Base-by-base conservation (phyloP, 1,140 invertebrate species). In the Caenorhabditis latens region DNA sequence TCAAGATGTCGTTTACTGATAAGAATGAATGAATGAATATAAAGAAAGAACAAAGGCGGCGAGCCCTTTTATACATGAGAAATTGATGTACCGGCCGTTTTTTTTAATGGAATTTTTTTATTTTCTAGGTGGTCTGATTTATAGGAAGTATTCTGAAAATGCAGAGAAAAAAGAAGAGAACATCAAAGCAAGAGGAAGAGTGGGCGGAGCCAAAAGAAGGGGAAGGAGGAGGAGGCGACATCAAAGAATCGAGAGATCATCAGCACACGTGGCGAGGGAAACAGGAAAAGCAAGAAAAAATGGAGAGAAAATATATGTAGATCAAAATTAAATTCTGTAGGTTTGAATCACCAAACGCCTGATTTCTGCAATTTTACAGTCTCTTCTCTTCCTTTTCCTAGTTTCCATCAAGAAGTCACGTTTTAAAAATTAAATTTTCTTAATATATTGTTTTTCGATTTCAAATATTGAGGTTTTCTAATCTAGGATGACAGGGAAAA, bases 221-320 rank as follows among this genome's bases (percentile, higher is more conserved):
- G n/a, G 55, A 58, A 7, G 55, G 55, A 58, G 55, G 55, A 58
- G 55, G 55, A 58, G 19, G 32, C 65, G 42, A 9, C 67, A 71
- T 71, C 43, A 79, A 50, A 79, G 71, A 79, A 79, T 79, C 71
- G 71, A 79, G 71, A 79, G 71, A 79, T 79, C 71, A 79, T 13
- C 71, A 50, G 71, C 42, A 46, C 19, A 63, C n/a, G 71, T 21
- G 71, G n/a, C 21, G n/a, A 50, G 19, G 42, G 24, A 14, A 42
- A 50, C 65, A 63, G 32, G 9, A 71, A 71, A 6, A 46, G 67
- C 9, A 7, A 8, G 5, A n/a, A 43, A 21, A 48, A 50, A 50
- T 24, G 19, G 43, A 7, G 40, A 4, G 43, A 32, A 32, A 32
- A 32, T 32, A 32, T 32, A 32, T 32, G 71, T 50, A 79, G 71